Conservation (phyloP, 2,113 vertebrate species). For the Pachyramphus minor region DNA sequence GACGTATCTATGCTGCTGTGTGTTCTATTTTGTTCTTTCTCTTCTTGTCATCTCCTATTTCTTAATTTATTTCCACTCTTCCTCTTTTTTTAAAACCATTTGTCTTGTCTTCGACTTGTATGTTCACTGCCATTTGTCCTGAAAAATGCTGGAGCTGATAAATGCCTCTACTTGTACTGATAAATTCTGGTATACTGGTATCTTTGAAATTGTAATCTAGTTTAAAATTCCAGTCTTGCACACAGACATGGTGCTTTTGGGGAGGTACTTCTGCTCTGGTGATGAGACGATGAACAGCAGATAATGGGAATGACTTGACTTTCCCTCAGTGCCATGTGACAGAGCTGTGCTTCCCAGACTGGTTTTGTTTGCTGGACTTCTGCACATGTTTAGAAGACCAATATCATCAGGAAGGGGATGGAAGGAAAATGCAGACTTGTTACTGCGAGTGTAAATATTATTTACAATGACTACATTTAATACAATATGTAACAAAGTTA, state of each 20-base stretch:
- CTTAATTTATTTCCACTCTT: background rate
- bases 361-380: background rate
- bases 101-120: background rate
- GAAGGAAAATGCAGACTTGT: background rate
- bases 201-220: background rate
- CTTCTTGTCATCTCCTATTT: background rate
- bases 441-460: background rate
- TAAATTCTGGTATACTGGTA: background rate
- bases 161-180: background rate
- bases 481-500: background rate
- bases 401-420: background rate
- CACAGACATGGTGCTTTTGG: background rate
- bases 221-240: constrained; percentile 14
- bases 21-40: background rate
- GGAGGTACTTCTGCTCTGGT: background rate
- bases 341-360: background rate
- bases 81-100: background rate
- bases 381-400: background rate
- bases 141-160: background rate
- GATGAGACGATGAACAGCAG: background rate
- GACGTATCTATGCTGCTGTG: background rate
- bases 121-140: background rate
- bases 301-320: background rate
- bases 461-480: background rate
- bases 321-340: background rate